Evolutionary conservation across 2,888 invertebrate genomes (phyloP).

Genomic region (Lagria hirta): DNA sequence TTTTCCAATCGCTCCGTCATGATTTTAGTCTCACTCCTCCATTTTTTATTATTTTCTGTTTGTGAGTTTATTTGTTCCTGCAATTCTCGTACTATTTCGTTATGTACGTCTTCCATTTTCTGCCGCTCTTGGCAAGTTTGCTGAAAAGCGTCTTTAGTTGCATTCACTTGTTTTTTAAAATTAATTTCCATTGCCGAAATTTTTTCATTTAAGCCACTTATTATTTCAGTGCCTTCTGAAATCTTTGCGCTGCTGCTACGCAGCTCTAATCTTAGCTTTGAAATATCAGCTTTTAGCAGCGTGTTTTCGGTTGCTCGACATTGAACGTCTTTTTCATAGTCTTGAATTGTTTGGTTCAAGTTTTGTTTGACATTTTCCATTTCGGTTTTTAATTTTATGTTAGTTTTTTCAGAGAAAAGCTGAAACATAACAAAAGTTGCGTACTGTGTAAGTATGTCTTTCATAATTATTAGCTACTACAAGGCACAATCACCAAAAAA

Average conservation of each 20-base stretch:
- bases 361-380: conserved; percentile 62
- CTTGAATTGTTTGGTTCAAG: conserved; percentile 59
- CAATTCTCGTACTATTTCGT: conserved; percentile 55
- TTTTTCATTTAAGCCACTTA: conserved; percentile 42
- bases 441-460: not conserved
- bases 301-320: conserved; percentile 62
- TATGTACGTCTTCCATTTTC: conserved; percentile 33
- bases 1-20: conserved; percentile 64
- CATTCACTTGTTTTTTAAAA: conserved; percentile 27
- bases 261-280: conserved; percentile 51
- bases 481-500: too few species aligned
- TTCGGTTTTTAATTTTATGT: conserved; percentile 60
- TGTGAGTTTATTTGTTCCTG: conserved; percentile 62
- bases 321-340: conserved; percentile 60
- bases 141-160: conserved; percentile 9
- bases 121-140: conserved; percentile 31
- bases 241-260: conserved; percentile 44
- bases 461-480: not conserved
- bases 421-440: too few species aligned
- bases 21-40: conserved; percentile 65
- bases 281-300: conserved; percentile 51
- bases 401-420: conserved; percentile 61
- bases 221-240: conserved; percentile 41
- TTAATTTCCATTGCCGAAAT: conserved; percentile 43
- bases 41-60: conserved; percentile 62